phyloP scores from a whole-genome alignment of 2,888 invertebrate genomes.

The Arrhopalites spinosus region DNA sequence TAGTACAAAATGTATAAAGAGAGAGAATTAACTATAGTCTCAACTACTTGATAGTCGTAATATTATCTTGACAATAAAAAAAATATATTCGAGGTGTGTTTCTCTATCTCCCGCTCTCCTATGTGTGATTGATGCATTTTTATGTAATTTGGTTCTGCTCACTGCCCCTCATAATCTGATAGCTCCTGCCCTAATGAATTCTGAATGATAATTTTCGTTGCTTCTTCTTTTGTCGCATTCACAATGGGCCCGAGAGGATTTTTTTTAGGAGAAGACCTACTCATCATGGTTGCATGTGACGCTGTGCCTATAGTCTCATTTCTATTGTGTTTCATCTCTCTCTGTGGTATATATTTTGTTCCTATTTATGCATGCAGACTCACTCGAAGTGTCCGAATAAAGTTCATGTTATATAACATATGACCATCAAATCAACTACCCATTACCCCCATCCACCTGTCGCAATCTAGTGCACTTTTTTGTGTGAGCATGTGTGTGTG shows the following conservation, averaged over 20 bases:
- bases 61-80: neutral
- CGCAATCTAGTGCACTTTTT: no score
- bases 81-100: conserved; percentile 21
- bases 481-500: no score
- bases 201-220: conserved; percentile 46
- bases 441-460: no score
- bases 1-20: no score
- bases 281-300: neutral
- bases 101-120: conserved; percentile 6
- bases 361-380: neutral
- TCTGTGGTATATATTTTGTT: neutral
- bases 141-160: conserved; percentile 51
- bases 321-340: neutral
- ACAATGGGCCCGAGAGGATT: conserved; percentile 34
- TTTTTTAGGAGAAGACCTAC: neutral
- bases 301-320: neutral
- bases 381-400: neutral
- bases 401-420: no score
- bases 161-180: conserved; percentile 50
- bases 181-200: conserved; percentile 48
- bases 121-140: conserved; percentile 49
- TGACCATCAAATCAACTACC: no score
- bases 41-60: neutral
- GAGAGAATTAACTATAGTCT: no score
- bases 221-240: conserved; percentile 38